phyloP scores from a whole-genome alignment of 2,888 invertebrate genomes.

The Xestoiulus laeticollis region DNA sequence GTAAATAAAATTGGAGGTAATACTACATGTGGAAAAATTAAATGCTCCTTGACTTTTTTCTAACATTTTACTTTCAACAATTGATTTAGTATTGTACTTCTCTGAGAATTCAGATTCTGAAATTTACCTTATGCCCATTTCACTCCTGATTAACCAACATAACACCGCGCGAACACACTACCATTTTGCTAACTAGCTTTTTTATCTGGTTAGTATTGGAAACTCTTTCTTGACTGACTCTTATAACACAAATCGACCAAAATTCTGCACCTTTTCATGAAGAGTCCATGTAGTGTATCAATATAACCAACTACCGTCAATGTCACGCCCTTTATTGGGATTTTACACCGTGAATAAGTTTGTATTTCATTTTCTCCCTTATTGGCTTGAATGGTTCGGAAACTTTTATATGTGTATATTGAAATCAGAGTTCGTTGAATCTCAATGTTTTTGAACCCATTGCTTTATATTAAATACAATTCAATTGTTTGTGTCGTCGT shows the following conservation, averaged over 20 bases:
- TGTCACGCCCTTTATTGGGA: conserved; percentile 1
- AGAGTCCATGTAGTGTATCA: neutral
- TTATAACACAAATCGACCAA: neutral
- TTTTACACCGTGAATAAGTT: neutral
- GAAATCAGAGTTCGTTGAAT: neutral
- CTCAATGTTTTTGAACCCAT: conserved; percentile 34
- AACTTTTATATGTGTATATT: conserved; percentile 41
- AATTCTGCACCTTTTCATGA: neutral
- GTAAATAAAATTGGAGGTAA: too few species aligned
- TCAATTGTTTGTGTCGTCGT: neutral
- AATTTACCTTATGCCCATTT: neutral
- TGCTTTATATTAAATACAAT: conserved; percentile 23
- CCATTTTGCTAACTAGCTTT: neutral
- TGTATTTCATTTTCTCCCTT: neutral
- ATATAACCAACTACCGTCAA: neutral
- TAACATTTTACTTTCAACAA: neutral
- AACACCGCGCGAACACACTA: neutral
- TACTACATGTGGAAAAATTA: too few species aligned
- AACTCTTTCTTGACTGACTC: neutral
- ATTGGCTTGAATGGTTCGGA: neutral
- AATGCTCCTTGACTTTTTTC: neutral
- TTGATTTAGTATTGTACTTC: neutral
- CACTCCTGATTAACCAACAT: neutral
- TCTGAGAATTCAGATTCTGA: neutral
- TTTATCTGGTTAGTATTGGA: neutral